Conservation (phyloP, 2,888 invertebrate genomes). For the Cyrtodaria siliqua region DNA sequence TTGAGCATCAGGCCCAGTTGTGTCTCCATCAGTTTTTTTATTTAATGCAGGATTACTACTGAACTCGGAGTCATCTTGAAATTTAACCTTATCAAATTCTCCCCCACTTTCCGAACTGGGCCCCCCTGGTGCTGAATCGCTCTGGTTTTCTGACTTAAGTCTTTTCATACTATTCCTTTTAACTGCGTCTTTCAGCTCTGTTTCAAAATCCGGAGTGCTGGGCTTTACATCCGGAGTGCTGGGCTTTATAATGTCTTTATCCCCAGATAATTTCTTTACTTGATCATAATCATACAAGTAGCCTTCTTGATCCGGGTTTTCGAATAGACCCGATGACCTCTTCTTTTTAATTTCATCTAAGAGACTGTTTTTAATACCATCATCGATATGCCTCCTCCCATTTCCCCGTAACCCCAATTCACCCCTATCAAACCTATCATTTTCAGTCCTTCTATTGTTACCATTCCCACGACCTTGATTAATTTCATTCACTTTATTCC, state of each 20-base stretch:
- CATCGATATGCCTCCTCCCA: constrained; percentile 17
- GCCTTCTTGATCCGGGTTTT: constrained; percentile 71
- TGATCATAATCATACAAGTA: constrained; percentile 69
- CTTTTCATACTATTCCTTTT: constrained; percentile 63
- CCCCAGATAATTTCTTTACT: constrained; percentile 58
- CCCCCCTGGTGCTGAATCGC: constrained; percentile 25
- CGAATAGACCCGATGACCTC: constrained; percentile 60
- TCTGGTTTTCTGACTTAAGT: constrained; percentile 32
- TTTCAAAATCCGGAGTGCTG: constrained; percentile 52
- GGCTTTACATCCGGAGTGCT: background rate
- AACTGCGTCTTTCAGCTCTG: constrained; percentile 63
- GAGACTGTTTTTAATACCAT: constrained; percentile 14
- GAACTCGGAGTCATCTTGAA: background rate
- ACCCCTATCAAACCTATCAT: constrained; percentile 13
- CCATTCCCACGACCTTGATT: background rate
- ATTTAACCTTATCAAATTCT: constrained; percentile 14
- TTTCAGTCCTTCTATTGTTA: background rate
- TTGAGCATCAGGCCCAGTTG: constrained; percentile 61
- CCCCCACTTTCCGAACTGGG: constrained; percentile 8
- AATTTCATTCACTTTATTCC: constrained; percentile 17
- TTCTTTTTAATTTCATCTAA: constrained; percentile 27
- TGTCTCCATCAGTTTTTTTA: constrained; percentile 56
- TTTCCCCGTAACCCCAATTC: constrained; percentile 39
- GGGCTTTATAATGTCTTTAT: constrained; percentile 21
- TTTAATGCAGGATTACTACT: constrained; percentile 59